Conservation (phyloP, 2,888 invertebrate genomes). For the Athalia rosae region DNA sequence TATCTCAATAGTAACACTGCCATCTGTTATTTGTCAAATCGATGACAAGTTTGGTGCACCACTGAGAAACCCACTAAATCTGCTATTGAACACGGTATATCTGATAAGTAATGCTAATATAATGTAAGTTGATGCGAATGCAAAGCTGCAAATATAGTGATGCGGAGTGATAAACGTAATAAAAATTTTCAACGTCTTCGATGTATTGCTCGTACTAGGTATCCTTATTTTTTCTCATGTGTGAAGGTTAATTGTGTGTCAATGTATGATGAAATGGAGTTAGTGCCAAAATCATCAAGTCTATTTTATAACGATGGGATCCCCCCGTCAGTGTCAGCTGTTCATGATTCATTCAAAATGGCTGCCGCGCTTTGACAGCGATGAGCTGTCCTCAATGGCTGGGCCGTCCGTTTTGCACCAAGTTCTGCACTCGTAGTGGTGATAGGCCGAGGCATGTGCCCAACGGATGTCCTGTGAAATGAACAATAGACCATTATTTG, state of each 20-base stretch:
- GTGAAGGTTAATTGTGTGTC: neutral
- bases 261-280: neutral
- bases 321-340: neutral
- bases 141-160: constrained; percentile 15
- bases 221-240: neutral
- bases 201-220: neutral
- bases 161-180: constrained; percentile 41
- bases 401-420: too few species aligned
- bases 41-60: neutral
- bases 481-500: neutral
- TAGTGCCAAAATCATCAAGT: neutral
- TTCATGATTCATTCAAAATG: constrained; percentile 8
- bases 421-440: too few species aligned
- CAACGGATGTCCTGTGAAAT: neutral
- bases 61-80: neutral
- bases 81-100: constrained; percentile 27
- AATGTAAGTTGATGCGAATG: constrained; percentile 35
- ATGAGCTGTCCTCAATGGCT: neutral
- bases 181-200: constrained; percentile 36
- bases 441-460: neutral
- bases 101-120: constrained; percentile 29
- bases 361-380: neutral
- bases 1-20: neutral
- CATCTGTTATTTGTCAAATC: constrained; percentile 1
- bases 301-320: neutral